These are phyloP conservation scores for Rissa tridactyla DNA, from an alignment of 2,113 vertebrate genomes.

Conservation along the genomic window DNA sequence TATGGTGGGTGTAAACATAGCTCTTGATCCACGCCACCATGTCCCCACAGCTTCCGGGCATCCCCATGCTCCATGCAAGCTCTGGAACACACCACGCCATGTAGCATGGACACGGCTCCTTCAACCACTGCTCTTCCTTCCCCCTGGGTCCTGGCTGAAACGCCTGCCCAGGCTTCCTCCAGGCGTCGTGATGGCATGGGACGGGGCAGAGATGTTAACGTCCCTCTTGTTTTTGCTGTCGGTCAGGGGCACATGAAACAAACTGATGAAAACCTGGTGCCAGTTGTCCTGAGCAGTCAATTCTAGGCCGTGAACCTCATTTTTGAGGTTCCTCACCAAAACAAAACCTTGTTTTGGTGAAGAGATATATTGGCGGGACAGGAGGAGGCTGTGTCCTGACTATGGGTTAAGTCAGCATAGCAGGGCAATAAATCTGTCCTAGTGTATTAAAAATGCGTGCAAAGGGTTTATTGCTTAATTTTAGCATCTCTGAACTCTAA, in stretches of 20 bases:
- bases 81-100: neutral
- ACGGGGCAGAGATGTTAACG: accelerated
- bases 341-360: neutral
- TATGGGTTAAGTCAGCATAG: neutral
- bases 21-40: accelerated
- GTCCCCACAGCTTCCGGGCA: neutral
- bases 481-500: neutral
- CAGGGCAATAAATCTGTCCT: neutral
- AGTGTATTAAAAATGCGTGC: neutral
- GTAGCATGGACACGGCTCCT: neutral
- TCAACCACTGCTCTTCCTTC: neutral
- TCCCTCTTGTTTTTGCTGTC: neutral
- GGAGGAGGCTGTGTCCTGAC: neutral
- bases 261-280: neutral
- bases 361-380: neutral
- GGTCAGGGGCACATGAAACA: neutral
- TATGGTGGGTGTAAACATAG: neutral
- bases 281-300: neutral
- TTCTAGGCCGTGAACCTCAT: neutral
- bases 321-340: no score
- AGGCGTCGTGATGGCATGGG: accelerated
- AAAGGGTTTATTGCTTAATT: neutral
- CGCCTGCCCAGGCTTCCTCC: neutral
- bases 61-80: neutral
- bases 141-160: neutral